Evolutionary conservation across 1,140 invertebrate species (phyloP), one percentile per base, ranked within the genome.

Genomic region (Trichonephila clavata): DNA sequence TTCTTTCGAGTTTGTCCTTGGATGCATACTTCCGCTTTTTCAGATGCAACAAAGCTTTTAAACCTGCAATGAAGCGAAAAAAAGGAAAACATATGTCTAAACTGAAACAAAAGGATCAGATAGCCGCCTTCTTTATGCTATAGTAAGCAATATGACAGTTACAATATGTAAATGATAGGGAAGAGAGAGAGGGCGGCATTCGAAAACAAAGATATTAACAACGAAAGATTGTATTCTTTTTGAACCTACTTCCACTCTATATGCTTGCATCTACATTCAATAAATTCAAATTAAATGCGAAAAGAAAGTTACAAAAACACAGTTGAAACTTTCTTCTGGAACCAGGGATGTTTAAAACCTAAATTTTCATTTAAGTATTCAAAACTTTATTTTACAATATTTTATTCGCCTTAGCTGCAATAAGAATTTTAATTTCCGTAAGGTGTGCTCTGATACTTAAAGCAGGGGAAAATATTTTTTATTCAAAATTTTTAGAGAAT

Each of bases 1-100:
- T 77, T 77, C 13, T 32, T 77, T 27, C 68, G 68, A 77, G 27
- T 77, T 32, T 77, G 71, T 32, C 71, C 71, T 77, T 77, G 32
- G 71, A 18, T 77, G 5, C 8, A 6, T 32, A 27, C 71, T 77
- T 77, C 71, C 71, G 27, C 27, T 77, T 13, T 77, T 18, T 32
- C 27, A 77, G 32, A 32, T 1, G 71, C 16, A 77, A 77, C 71
- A 77, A 77, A 77, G 71, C 27, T 77, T 77, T 6, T 13, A 77
- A 77, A 77, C 32, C 18, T 77, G 71, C 71, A 39, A 77, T 77
- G 71, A 10, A 5, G 71, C 71, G 32, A 39, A 39, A 71, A 1
- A 39, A 39, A 39, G 32, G 32, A 39, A 77, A 77, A 20, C 71
- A 77, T 14, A 10, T 27, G 68, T 32, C 8, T 39, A 14, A 39